Conservation (phyloP, 1,140 invertebrate species). For the Drosophila lini region DNA sequence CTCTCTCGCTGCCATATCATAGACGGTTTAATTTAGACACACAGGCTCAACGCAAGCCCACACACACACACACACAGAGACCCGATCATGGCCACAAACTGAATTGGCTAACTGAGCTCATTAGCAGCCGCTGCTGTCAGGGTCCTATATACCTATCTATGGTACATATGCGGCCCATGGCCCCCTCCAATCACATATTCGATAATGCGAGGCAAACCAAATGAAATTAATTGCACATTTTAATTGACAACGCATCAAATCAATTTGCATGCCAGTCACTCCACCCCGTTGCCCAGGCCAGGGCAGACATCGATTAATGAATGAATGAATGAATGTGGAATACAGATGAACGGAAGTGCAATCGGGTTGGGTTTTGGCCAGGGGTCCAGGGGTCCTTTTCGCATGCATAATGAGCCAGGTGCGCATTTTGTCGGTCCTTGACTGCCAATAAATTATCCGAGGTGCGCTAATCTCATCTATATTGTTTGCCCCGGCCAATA, state of each 20-base stretch:
- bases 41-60: conserved; percentile 3
- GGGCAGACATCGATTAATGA: conserved; percentile 62
- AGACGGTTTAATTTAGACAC: conserved; percentile 63
- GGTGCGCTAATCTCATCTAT: conserved; percentile 55
- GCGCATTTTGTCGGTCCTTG: conserved; percentile 41
- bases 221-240: conserved; percentile 82
- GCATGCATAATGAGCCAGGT: conserved; percentile 56
- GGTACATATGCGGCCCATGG: not conserved
- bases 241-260: conserved; percentile 82
- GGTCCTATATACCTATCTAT: conserved; percentile 19
- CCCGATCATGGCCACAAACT: conserved; percentile 60
- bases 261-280: conserved; percentile 67
- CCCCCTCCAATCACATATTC: conserved; percentile 54
- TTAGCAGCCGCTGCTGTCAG: conserved; percentile 54
- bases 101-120: conserved; percentile 79
- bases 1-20: conserved; percentile 48
- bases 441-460: conserved; percentile 60
- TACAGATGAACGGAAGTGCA: conserved; percentile 42
- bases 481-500: conserved; percentile 21
- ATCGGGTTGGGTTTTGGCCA: conserved; percentile 8
- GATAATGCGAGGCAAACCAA: conserved; percentile 72
- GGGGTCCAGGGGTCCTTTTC: conserved; percentile 28
- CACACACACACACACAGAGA: conserved; percentile 9
- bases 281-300: not conserved
- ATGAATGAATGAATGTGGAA: conserved; percentile 62